Evolutionary conservation across 35 echinoderm and acorn worm genomes (phyloP), one percentile per base, ranked within the genome.

Genomic region (Ophiothrix spiculata): DNA sequence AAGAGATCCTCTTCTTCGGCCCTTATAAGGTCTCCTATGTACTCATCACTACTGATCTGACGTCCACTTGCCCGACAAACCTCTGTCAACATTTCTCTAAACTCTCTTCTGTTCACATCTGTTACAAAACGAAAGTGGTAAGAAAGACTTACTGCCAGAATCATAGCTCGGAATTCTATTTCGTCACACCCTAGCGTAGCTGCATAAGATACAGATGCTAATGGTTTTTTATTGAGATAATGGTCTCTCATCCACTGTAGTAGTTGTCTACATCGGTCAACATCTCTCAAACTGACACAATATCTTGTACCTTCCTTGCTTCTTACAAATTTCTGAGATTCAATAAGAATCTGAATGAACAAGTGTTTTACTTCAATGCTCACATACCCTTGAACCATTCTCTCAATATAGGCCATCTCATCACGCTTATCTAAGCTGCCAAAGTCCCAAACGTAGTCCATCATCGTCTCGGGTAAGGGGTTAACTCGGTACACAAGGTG

Each of bases 401-500:
- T 14, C 38, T 45, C n/a, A 19, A 74, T 86, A 39, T 86, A 86
- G 13, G 54, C 84, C 41, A 40, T 37, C 40, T 86, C 84, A 63
- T 86, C 84, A 33, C 77, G 75, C 39, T 64, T 74, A 77, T 86
- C 35, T 19, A 86, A 64, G 36, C 64, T 33, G 16, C 84, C 84
- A 76, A 74, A 86, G 33, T 86, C 84, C 84, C 84, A 86, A 0
- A 86, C 54, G 41, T 39, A 86, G 17, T 86, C 84, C 69, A 86
- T 76, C 84, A 86, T 75, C 4, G 84, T 74, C 36, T 76, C 84
- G 21, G 84, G 84, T n/a, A 76, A 73, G 3, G 84, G 84, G 39
- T 86, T 32, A 21, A 86, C 84, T n/a, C 84, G 63, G 69, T 86
- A 86, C 84, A 86, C 84, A 3, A 86, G 73, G 73, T 64, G 75